Base-by-base conservation (phyloP, 2,113 vertebrate species). In the Apodemus sylvaticus region DNA sequence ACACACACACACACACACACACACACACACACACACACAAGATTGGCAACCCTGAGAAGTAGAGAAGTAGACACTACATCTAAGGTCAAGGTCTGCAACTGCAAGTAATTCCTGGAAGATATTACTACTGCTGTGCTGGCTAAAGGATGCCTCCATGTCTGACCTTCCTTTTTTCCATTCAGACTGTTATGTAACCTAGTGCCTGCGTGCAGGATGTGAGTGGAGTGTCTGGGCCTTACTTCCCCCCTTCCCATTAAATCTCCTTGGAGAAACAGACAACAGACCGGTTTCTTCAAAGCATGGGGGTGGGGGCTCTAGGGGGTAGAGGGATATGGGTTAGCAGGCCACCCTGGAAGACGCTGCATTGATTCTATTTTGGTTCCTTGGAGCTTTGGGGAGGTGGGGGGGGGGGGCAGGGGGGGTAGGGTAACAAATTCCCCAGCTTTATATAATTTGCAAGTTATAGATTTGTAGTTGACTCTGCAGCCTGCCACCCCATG, bases 141-240 rank as follows among this genome's bases (percentile, higher is more conserved):
- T 94, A 73, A 95, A 85, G 97, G 98, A 96, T 97, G 97, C 97
- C 94, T 98, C 97, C 97, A 97, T 98, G 97, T 92, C 98, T 98
- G 98, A 98, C 98, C 98, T 98, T 97, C 97, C 97, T 87, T 92
- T 92, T 91, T 94, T 94, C 96, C 98, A 95, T 64, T 97, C 98
- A 87, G 97, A 58, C 98, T 97, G 97, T 99, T 99, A 98, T 96
- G 98, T 98, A 99, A 99, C 98, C 96, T 90, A 22, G 86, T 6
- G 98, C 98, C 96, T 90, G 98, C 98, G 82, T 97, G 98, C 98
- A 98, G 97, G 71, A 97, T 97, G 94, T 91, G 94, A 94, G 98
- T 97, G 94, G 94, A 96, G 94, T 90, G 95, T 97, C 96, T 97
- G 96, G 94, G 98, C 98, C 97, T 98, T 83, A 97, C 85, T 92